Evolutionary conservation across 2,113 vertebrate species (phyloP), one percentile per base, ranked within the genome.

Genomic region (Bombycilla garrulus): DNA sequence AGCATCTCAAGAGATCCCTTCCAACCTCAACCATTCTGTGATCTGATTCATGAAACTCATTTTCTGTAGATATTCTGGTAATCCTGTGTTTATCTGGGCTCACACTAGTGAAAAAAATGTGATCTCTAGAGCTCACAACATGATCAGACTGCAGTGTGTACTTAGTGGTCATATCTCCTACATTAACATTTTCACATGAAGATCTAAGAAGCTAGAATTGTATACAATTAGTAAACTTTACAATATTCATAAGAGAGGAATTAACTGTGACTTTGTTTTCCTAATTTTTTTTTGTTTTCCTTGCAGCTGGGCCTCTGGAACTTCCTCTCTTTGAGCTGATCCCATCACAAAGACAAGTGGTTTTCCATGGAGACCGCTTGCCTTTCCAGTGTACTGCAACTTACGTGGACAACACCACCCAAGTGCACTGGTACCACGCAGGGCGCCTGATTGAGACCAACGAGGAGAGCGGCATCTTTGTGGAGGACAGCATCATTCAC

Each of bases 241-340:
- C 20, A 57, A 5, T 36, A 58, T 40, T 67, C 5, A 1, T 24
- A 42, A 20, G 28, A 56, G 25, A 81, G 10, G 18, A 91, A 79
- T 51, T 69, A 0, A 44, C 45, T n/a, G 13, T 29, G 38, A 65
- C 10, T 40, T 20, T 3, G 5, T 31, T 66, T 25, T 26, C 69
- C 25, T 51, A 2, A 2, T 56, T 76, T 64, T 33, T 3, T 47
- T n/a, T n/a, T 47, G 3, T 36, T 74, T 73, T 70, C n/a, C 72
- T 74, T 96, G 70, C 96, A 99, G 99, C 98, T 70, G 98, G 98
- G 31, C 98, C 98, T 58, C 96, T 99, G 97, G 98, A 99, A 82
- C 97, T 99, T 56, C 99, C 99, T 61, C 97, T 99, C 65, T 99
- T 99, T 65, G 98, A 99, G 97, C 96, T 99, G 88, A 99, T 99